Base-by-base conservation (phyloP, 2,797 vertebrate species). In the Sebastes minor region DNA sequence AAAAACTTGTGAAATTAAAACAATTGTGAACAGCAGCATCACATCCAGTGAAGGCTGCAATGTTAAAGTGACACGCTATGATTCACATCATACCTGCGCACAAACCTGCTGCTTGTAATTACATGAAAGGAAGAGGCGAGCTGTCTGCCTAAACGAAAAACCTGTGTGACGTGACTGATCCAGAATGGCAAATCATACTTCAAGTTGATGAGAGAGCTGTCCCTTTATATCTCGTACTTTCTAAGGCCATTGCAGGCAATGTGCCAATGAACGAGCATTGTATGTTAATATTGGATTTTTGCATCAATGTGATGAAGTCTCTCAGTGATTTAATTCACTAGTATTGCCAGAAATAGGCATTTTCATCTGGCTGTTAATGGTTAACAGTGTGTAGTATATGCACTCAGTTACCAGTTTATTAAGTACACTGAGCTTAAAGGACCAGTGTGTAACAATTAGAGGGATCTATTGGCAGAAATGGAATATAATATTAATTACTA, bases 101-200 rank as follows among this genome's bases (percentile, higher is more conserved):
- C 38, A 74, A 62, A 78, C 70, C 60, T 62, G 49, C 68, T 70
- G 74, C 71, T 68, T 49, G 49, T 73, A 81, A 83, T 75, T 76
- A 67, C 53, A 76, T 42, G 25, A 67, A 33, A 32, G 22, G 13
- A 49, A 30, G n/a, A 25, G 20, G 2, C 35, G 3, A 68, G 38
- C 62, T 60, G 66, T 75, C 42, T 42, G 57, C 25, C 18, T 8
- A 16, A 74, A 67, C 8, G 65, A 52, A 68, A 32, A 53, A 11
- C 6, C 23, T 20, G 1, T 13, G 42, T 2, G 6, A 25, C 22
- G 3, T 1, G 12, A 23, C 22, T 59, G 8, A 71, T 62, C 28
- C 38, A 69, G 22, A 81, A 22, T 56, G 16, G 18, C 8, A n/a
- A 46, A 74, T 16, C 33, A 30, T 10, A 0, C 35, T 52, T 56